These are phyloP conservation scores for Drosophila lacicola DNA, from an alignment of 2,888 invertebrate species.

Conservation along the genomic window DNA sequence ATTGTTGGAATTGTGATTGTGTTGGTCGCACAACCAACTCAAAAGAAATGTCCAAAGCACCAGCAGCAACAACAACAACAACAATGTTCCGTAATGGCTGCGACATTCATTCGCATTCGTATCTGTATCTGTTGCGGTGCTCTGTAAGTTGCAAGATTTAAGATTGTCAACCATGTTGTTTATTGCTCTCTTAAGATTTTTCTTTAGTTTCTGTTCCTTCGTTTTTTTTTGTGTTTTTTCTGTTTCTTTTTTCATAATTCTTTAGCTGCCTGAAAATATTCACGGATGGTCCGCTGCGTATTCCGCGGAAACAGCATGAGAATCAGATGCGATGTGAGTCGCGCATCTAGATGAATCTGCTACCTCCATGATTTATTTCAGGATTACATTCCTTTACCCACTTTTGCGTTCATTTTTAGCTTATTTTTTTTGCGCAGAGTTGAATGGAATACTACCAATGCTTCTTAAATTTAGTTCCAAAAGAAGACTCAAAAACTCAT, in stretches of 20 bases:
- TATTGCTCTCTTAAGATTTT: slow-evolving; percentile 79
- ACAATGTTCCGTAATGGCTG: slow-evolving; percentile 72
- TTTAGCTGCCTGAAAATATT: slow-evolving; percentile 19
- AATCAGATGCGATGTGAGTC: slow-evolving; percentile 34
- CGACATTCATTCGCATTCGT: slow-evolving; percentile 79
- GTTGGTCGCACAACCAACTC: slow-evolving; percentile 52
- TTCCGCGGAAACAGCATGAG: slow-evolving; percentile 63
- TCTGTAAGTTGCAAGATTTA: slow-evolving; percentile 75
- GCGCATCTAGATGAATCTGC: slow-evolving; percentile 50
- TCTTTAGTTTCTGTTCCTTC: slow-evolving; percentile 48
- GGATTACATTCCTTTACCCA: slow-evolving; percentile 11
- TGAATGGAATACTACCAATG: not conserved
- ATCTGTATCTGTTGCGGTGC: slow-evolving; percentile 65
- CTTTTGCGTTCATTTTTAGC: not conserved
- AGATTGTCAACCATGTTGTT: slow-evolving; percentile 82
- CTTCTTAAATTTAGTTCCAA: too few species aligned
- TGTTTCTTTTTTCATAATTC: slow-evolving; percentile 26
- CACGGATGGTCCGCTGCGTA: slow-evolving; percentile 39
- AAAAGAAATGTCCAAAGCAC: slow-evolving; percentile 62
- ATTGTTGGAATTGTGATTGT: slow-evolving; percentile 60
- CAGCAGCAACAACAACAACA: slow-evolving; percentile 29
- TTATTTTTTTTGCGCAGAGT: not conserved
- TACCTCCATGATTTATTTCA: slow-evolving; percentile 58
- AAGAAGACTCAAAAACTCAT: too few species aligned
- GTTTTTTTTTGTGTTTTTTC: slow-evolving; percentile 15